phyloP scores from a whole-genome alignment of 2,797 vertebrate genomes.

The Sparidentex hasta region DNA sequence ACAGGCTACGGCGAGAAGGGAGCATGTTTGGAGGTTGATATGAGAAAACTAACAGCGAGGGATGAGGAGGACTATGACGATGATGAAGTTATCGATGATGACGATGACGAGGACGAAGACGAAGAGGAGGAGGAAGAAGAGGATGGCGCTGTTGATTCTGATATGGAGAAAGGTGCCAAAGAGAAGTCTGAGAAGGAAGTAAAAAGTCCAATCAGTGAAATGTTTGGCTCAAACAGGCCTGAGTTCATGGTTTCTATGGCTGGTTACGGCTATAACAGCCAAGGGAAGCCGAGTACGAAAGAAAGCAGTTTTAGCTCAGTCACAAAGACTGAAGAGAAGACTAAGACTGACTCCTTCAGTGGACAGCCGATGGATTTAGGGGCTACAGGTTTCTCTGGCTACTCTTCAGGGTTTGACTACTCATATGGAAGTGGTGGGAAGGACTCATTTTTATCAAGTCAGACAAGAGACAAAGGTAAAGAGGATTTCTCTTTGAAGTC shows the following conservation, averaged over 20 bases:
- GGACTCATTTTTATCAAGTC: conserved; percentile 63
- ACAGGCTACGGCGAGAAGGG: conserved; percentile 78
- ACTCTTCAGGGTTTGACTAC: conserved; percentile 78
- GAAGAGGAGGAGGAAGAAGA: conserved; percentile 78
- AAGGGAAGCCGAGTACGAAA: conserved; percentile 63
- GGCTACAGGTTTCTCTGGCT: conserved; percentile 64
- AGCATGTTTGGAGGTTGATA: conserved; percentile 77
- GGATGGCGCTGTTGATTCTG: conserved; percentile 86
- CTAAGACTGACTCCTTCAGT: conserved; percentile 54
- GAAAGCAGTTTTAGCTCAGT: conserved; percentile 47
- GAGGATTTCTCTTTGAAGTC: conserved; percentile 72
- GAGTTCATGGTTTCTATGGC: conserved; percentile 78
- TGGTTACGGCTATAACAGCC: conserved; percentile 76
- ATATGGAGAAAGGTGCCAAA: conserved; percentile 93
- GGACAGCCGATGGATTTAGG: conserved; percentile 62
- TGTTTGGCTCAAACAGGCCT: conserved; percentile 64
- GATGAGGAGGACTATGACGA: conserved; percentile 87
- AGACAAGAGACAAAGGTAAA: conserved; percentile 60
- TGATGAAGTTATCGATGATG: conserved; percentile 78
- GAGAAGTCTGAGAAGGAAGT: conserved; percentile 92
- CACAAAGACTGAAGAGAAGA: conserved; percentile 56
- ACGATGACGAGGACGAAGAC: conserved; percentile 77
- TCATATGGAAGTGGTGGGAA: conserved; percentile 71
- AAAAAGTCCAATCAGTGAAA: conserved; percentile 75
- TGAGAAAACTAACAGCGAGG: conserved; percentile 81